Evolutionary conservation across 2,888 invertebrate genomes (phyloP).

Genomic region (Sarcophaga subvicina): DNA sequence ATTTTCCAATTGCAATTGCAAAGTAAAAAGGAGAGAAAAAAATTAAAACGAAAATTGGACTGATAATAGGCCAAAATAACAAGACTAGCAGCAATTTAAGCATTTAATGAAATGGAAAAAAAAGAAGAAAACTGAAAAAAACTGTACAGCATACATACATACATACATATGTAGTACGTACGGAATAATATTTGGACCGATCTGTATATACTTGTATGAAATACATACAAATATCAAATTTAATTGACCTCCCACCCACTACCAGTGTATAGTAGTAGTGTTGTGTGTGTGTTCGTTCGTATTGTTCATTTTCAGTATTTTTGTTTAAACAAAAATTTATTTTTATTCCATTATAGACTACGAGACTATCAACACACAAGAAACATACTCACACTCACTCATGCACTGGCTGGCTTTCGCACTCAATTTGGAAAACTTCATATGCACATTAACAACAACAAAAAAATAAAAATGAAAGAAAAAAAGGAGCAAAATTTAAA

Average conservation of each 20-base stretch:
- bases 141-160: not conserved
- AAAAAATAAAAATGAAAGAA: not conserved
- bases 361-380: slow-evolving; percentile 1
- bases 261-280: not conserved
- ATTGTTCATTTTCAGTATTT: not conserved
- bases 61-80: slow-evolving; percentile 11
- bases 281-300: not conserved
- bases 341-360: slow-evolving; percentile 21
- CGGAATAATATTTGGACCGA: not conserved
- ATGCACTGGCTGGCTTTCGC: not conserved
- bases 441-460: slow-evolving; percentile 6
- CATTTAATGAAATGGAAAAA: slow-evolving; percentile 17
- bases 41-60: not conserved
- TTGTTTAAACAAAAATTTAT: not conserved
- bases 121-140: not conserved
- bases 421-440: slow-evolving; percentile 14
- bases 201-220: not conserved
- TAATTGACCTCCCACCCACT: slow-evolving; percentile 61
- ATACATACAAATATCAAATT: slow-evolving; percentile 46
- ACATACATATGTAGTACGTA: not conserved
- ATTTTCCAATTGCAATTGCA: slow-evolving; percentile 1
- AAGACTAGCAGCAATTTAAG: slow-evolving; percentile 25
- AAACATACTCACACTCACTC: not conserved
- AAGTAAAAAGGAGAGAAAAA: not conserved
- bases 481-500: not conserved